These are phyloP conservation scores for Pagetopsis macropterus DNA, from an alignment of 2,797 vertebrate genomes.

Conservation along the genomic window DNA sequence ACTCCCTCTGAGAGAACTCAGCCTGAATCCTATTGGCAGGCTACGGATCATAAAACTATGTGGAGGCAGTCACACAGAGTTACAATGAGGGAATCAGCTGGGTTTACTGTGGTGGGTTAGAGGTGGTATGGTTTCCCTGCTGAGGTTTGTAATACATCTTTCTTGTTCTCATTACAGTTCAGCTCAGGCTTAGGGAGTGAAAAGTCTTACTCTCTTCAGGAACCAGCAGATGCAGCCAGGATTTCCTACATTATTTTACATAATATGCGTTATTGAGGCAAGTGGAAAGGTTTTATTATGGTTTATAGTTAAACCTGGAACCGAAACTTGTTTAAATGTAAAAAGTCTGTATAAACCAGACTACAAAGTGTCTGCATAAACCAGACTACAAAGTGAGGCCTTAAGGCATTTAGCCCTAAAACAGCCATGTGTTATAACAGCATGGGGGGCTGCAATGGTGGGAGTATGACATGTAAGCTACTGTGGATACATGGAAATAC, in stretches of 20 bases:
- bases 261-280: background rate
- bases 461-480: too few relatives aligned
- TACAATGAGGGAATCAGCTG: constrained; percentile 11
- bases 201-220: background rate
- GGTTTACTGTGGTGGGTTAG: background rate
- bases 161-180: background rate
- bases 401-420: too few relatives aligned
- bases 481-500: too few relatives aligned
- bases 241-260: background rate
- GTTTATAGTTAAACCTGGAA: background rate
- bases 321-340: background rate
- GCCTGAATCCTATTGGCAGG: constrained; percentile 26
- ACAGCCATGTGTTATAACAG: too few relatives aligned
- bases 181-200: background rate
- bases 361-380: too few relatives aligned
- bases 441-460: too few relatives aligned
- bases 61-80: background rate
- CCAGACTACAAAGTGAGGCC: too few relatives aligned
- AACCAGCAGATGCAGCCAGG: constrained; percentile 2
- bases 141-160: constrained; percentile 14
- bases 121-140: background rate
- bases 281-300: background rate
- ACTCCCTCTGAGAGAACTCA: constrained; percentile 39
- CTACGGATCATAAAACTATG: constrained; percentile 6
- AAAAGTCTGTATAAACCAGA: background rate